phyloP scores from a whole-genome alignment of 1,140 invertebrate genomes.

The Bombus confusus region DNA sequence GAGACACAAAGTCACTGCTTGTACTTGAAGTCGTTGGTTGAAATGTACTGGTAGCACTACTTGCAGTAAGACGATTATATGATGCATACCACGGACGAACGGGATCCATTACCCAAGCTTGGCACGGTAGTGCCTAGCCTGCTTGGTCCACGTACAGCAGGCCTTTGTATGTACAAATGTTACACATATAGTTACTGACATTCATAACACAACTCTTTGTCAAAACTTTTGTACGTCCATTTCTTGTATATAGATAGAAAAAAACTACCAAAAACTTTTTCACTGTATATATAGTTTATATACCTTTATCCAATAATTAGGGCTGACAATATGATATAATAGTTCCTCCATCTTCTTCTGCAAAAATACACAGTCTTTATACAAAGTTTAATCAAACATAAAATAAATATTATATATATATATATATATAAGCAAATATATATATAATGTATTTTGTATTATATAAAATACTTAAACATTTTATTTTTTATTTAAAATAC shows the following conservation, averaged over 20 bases:
- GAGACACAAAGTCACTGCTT: constrained; percentile 85
- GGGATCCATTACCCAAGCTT: constrained; percentile 86
- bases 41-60: constrained; percentile 84
- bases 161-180: constrained; percentile 52
- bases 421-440: not conserved
- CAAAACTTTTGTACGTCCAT: constrained; percentile 40
- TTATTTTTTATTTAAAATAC: not conserved
- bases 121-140: constrained; percentile 76
- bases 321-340: constrained; percentile 26
- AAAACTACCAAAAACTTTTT: constrained; percentile 42
- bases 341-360: constrained; percentile 52
- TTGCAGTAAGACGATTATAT: constrained; percentile 87
- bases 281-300: constrained; percentile 37
- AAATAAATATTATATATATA: not conserved
- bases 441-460: too few species aligned
- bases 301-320: constrained; percentile 29
- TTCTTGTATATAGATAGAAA: constrained; percentile 19
- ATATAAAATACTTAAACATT: not conserved
- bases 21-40: constrained; percentile 74
- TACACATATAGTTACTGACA: constrained; percentile 33
- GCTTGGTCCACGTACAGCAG: constrained; percentile 64
- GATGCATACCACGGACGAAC: constrained; percentile 90
- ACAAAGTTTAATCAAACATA: not conserved
- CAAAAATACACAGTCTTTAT: constrained; percentile 38
- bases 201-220: constrained; percentile 69